Evolutionary conservation across 2,888 invertebrate genomes (phyloP).

Genomic region (Tetanocera ferruginea): DNA sequence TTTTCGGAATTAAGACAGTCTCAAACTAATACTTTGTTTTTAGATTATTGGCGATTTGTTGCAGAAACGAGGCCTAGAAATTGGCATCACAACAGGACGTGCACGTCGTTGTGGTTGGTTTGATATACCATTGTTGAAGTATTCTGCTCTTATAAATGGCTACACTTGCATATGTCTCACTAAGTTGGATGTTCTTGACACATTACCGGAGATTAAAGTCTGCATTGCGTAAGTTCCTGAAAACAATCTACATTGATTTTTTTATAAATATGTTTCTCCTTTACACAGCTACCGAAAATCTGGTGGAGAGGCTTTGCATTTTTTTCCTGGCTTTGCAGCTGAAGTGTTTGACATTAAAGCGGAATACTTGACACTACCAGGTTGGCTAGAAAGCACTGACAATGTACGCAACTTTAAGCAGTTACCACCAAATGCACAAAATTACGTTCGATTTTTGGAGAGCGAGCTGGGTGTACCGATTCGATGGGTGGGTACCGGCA

Average conservation of each 20-base stretch:
- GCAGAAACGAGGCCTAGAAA: slow-evolving; percentile 84
- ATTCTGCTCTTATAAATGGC: slow-evolving; percentile 96
- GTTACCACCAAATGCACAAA: slow-evolving; percentile 86
- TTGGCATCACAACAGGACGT: slow-evolving; percentile 95
- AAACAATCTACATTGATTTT: neutral
- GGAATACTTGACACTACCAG: slow-evolving; percentile 88
- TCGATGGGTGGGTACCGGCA: slow-evolving; percentile 97
- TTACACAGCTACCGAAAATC: slow-evolving; percentile 75
- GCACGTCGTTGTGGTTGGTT: slow-evolving; percentile 98
- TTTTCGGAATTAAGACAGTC: too few relatives aligned
- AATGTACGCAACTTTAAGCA: slow-evolving; percentile 82
- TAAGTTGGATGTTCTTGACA: slow-evolving; percentile 96
- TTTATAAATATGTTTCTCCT: neutral
- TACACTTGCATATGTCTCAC: slow-evolving; percentile 94
- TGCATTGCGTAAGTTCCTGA: slow-evolving; percentile 73
- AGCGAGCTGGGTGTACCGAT: slow-evolving; percentile 87
- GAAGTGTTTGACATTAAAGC: slow-evolving; percentile 75
- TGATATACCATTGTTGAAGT: slow-evolving; percentile 89
- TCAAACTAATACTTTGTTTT: too few relatives aligned
- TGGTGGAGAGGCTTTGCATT: slow-evolving; percentile 83
- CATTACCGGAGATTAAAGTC: slow-evolving; percentile 78
- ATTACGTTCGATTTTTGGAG: slow-evolving; percentile 87
- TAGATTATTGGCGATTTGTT: slow-evolving; percentile 84
- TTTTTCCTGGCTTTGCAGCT: slow-evolving; percentile 83
- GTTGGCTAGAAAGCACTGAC: slow-evolving; percentile 88